Percentiles rank a stretch among this genome's conserved stretches.
phyloP scores from a whole-genome alignment of 2,888 invertebrate species.

The Lasioglossum leucozonium region DNA sequence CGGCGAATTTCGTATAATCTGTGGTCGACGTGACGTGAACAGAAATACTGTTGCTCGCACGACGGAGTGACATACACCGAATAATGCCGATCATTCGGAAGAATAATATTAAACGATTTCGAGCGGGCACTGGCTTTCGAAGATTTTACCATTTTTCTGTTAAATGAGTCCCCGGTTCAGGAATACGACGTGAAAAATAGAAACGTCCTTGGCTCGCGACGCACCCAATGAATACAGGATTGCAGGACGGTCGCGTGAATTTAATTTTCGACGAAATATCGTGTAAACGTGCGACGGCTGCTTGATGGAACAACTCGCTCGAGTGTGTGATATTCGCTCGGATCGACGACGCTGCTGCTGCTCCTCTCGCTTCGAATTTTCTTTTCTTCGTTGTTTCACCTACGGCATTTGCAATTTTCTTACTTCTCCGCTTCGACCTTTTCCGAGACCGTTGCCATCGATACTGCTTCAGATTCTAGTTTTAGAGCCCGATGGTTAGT shows the following conservation, averaged over 20 bases:
- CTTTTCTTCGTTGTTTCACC: not conserved
- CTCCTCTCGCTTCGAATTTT: not conserved
- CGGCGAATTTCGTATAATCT: not conserved
- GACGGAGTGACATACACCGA: not conserved
- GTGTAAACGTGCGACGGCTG: conserved; percentile 75
- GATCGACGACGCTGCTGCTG: conserved; percentile 18
- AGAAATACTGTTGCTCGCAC: not conserved
- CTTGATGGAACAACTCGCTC: conserved; percentile 62
- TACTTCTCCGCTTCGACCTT: not conserved
- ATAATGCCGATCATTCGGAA: not conserved
- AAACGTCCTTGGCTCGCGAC: conserved; percentile 46
- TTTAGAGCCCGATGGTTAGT: no score
- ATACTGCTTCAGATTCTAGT: not conserved
- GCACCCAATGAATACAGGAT: conserved; percentile 80
- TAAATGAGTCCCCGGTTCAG: conserved; percentile 13
- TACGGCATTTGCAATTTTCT: conserved; percentile 12
- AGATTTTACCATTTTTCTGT: not conserved
- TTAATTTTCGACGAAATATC: conserved; percentile 81
- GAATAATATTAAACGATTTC: not conserved
- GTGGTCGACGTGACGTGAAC: not conserved
- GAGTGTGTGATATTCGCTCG: conserved; percentile 59
- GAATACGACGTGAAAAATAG: conserved; percentile 33
- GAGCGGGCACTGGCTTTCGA: not conserved
- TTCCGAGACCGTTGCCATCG: not conserved
- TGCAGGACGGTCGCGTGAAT: conserved; percentile 76